Percentiles rank a stretch among this genome's conserved stretches.
Evolutionary conservation across 2,888 invertebrate genomes (phyloP).

Genomic region (Leptura quadrifasciata): DNA sequence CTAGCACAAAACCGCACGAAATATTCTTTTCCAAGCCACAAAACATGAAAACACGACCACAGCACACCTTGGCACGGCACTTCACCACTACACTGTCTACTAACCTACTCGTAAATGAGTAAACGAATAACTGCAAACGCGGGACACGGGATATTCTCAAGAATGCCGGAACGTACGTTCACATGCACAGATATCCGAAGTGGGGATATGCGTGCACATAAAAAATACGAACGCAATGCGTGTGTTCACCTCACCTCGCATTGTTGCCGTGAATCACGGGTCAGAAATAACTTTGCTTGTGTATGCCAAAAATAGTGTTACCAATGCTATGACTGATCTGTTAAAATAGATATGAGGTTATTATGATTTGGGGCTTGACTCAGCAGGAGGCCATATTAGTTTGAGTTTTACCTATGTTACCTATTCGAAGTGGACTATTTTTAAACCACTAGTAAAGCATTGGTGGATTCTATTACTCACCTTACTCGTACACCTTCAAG

Average conservation of each 20-base stretch:
- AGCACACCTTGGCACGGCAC: constrained; percentile 36
- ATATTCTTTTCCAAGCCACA: not conserved
- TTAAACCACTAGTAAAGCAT: not conserved
- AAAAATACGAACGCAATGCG: constrained; percentile 56
- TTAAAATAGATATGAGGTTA: constrained; percentile 36
- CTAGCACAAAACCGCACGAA: not conserved
- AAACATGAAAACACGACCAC: constrained; percentile 41
- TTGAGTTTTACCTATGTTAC: constrained; percentile 21
- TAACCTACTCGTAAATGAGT: constrained; percentile 29
- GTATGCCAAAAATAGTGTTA: constrained; percentile 49
- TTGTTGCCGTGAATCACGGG: constrained; percentile 57
- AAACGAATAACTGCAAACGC: constrained; percentile 8
- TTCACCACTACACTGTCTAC: constrained; percentile 38
- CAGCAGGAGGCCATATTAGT: constrained; percentile 25
- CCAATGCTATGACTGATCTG: constrained; percentile 37
- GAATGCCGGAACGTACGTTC: constrained; percentile 42
- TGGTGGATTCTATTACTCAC: constrained; percentile 13
- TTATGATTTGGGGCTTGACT: constrained; percentile 26
- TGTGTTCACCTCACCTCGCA: constrained; percentile 59
- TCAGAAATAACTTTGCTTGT: constrained; percentile 49
- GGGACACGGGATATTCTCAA: constrained; percentile 26
- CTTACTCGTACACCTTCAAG: not conserved
- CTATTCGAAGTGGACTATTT: constrained; percentile 31
- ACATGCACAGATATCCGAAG: constrained; percentile 29
- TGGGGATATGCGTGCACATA: constrained; percentile 46